Evolutionary conservation across 2,113 vertebrate genomes (phyloP).

Genomic region (Cavia aperea): DNA sequence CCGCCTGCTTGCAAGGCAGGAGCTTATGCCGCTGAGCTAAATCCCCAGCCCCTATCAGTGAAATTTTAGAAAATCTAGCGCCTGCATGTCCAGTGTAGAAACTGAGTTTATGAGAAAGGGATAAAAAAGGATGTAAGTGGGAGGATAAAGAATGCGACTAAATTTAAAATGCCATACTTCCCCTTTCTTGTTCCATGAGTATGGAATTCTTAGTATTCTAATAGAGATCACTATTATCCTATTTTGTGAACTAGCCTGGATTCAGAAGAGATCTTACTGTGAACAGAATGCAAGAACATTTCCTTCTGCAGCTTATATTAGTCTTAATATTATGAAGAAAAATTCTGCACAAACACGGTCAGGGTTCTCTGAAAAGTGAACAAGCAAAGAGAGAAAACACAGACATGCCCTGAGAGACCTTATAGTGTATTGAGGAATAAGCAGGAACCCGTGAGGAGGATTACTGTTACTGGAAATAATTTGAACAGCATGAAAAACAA

Average conservation of each 20-base stretch:
- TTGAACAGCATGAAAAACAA: neutral
- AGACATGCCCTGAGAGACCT: neutral
- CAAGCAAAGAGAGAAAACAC: neutral
- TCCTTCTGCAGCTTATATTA: neutral
- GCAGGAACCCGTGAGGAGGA: neutral
- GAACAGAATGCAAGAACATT: neutral
- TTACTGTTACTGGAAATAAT: neutral
- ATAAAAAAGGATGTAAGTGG: neutral
- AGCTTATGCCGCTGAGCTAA: too few species aligned
- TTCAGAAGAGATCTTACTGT: neutral
- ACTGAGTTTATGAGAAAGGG: neutral
- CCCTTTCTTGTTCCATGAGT: neutral
- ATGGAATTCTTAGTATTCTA: neutral
- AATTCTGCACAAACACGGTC: neutral
- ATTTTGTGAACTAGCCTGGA: neutral
- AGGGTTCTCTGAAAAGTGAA: neutral
- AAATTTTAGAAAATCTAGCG: slow-evolving; percentile 13
- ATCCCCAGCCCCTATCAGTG: neutral
- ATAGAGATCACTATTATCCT: neutral
- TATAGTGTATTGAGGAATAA: neutral
- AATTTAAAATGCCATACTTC: neutral
- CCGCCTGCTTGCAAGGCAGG: too few species aligned
- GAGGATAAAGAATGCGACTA: neutral
- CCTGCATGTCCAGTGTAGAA: neutral
- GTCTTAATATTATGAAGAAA: neutral